Conservation (phyloP, 2,113 vertebrate species). For the Eulemur macaco region DNA sequence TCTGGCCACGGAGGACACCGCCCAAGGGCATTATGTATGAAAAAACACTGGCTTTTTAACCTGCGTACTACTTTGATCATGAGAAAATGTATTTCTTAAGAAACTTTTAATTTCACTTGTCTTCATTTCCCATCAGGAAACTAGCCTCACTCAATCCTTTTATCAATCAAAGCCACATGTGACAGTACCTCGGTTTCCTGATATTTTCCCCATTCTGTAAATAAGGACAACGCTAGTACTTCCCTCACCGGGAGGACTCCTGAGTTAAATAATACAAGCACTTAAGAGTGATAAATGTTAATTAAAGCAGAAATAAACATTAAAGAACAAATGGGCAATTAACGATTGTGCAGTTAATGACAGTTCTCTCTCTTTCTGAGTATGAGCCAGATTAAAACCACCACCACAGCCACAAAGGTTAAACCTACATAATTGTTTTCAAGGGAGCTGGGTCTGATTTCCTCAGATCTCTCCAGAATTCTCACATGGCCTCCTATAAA, state of each 20-base stretch:
- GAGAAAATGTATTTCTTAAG: background rate
- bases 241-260: background rate
- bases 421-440: background rate
- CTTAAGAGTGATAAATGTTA: background rate
- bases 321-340: constrained; percentile 45
- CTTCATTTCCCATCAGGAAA: constrained; percentile 5
- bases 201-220: background rate
- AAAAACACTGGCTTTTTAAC: background rate
- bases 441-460: background rate
- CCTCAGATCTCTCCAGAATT: background rate
- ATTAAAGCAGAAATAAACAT: constrained; percentile 49
- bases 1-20: background rate
- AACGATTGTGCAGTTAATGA: background rate
- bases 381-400: background rate
- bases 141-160: background rate
- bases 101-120: background rate
- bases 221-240: background rate
- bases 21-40: background rate
- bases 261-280: background rate
- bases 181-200: background rate
- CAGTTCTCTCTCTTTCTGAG: background rate
- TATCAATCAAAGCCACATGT: background rate
- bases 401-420: background rate
- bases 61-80: background rate
- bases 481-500: background rate